Conservation (phyloP, 2,113 vertebrate species). For the Choloepus hoffmanni region DNA sequence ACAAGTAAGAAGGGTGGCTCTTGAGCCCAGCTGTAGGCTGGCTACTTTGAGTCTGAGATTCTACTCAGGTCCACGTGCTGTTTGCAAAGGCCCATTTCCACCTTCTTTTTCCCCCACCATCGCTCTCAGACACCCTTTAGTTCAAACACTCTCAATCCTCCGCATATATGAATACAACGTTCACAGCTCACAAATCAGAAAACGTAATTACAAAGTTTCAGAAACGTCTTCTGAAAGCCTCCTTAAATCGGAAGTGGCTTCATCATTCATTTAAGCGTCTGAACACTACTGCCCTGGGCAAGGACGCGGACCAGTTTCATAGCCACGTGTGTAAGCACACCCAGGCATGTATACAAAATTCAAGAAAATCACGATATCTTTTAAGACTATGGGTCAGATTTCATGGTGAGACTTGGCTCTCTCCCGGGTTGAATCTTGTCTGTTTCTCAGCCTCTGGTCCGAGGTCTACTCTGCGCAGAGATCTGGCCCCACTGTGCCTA, state of each 20-base stretch:
- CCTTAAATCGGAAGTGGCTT: neutral
- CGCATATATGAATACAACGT: neutral
- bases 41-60: neutral
- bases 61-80: neutral
- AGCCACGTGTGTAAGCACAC: neutral
- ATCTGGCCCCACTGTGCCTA: neutral
- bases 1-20: neutral
- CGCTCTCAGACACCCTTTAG: neutral
- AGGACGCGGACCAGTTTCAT: neutral
- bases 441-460: neutral
- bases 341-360: too few relatives aligned
- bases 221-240: neutral
- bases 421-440: neutral
- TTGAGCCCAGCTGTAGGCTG: neutral
- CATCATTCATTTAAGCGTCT: neutral
- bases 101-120: too few relatives aligned
- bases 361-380: neutral
- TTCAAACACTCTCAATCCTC: neutral
- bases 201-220: constrained; percentile 62
- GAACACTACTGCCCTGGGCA: neutral
- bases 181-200: neutral
- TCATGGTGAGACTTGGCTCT: neutral
- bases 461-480: neutral
- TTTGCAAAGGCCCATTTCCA: neutral
- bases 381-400: neutral